Evolutionary conservation across 2,888 invertebrate species (phyloP), one percentile per base, ranked within the genome.

Genomic region (Trichopria drosophilae): DNA sequence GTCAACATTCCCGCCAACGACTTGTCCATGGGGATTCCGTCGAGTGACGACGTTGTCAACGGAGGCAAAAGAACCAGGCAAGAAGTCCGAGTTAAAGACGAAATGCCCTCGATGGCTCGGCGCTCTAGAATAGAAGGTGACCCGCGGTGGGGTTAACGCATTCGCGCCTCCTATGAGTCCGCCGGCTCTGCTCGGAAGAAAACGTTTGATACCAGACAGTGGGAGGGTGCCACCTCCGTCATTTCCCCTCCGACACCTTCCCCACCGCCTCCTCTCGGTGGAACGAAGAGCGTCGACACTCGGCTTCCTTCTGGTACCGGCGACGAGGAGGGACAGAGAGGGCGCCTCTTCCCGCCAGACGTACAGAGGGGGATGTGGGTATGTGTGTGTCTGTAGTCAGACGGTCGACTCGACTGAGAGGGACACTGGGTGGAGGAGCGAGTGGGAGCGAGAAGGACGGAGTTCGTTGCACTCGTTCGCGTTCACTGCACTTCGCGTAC

Each of bases 401-500:
- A 28, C 20, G 42, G 37, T 39, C 34, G 44, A 42, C 39, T 41
- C 45, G 28, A 28, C 22, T 49, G 46, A 28, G 43, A 50, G 48
- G 43, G 49, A 52, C 36, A 42, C 23, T 32, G 48, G 34, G 36
- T 23, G 13, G 22, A 31, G 20, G 29, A 35, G 29, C 34, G 34
- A 34, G 19, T 20, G n/a, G 16, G 40, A 35, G 54, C 16, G 39
- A 42, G 32, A 43, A 46, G 46, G 54, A 53, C 59, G 13, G 56
- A 68, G 70, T 70, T 70, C 70, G 63, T 68, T 70, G 70, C 68
- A 67, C 70, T 64, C 68, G 59, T 57, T 56, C 53, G 66, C 66
- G 68, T 67, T 69, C 65, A 61, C 64, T 69, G 67, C 66, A 67
- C 69, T 66, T 65, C 60, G 54, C 60, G 60, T 59, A 63, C 61